Percentiles rank a stretch among this genome's conserved stretches.
phyloP scores from a whole-genome alignment of 2,113 vertebrate genomes.

The Gallinago paraguaiae region DNA sequence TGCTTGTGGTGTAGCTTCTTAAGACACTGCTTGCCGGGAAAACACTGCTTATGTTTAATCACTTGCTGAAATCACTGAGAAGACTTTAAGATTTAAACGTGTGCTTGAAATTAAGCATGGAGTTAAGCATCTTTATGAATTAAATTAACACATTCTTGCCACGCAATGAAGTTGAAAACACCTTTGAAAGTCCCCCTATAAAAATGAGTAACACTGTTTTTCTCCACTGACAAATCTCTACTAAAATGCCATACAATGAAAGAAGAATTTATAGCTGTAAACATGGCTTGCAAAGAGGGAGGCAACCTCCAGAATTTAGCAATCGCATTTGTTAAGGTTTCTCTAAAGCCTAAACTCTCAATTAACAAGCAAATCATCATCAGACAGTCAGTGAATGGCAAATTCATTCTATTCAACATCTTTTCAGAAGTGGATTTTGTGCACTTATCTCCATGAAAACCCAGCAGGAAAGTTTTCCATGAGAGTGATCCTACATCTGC shows the following conservation, averaged over 20 bases:
- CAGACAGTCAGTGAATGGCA: slow-evolving; percentile 81
- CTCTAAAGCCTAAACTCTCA: slow-evolving; percentile 80
- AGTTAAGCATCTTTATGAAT: slow-evolving; percentile 47
- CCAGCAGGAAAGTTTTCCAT: slow-evolving; percentile 82
- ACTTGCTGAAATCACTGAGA: background rate
- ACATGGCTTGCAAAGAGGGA: slow-evolving; percentile 62
- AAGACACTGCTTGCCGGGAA: background rate
- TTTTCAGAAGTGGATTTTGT: slow-evolving; percentile 82
- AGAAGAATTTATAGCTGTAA: slow-evolving; percentile 75
- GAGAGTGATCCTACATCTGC: slow-evolving; percentile 80
- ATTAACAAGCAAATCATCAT: slow-evolving; percentile 84
- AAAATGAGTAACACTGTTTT: slow-evolving; percentile 17
- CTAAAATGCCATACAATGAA: slow-evolving; percentile 38
- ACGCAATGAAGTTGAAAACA: slow-evolving; percentile 28
- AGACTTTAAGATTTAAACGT: slow-evolving; percentile 3
- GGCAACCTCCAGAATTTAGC: slow-evolving; percentile 76
- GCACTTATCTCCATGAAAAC: slow-evolving; percentile 83
- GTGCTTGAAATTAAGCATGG: slow-evolving; percentile 11
- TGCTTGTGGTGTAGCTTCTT: background rate
- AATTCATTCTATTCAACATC: slow-evolving; percentile 82
- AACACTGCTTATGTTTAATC: background rate
- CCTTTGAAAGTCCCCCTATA: slow-evolving; percentile 7
- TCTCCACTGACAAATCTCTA: background rate
- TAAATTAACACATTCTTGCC: slow-evolving; percentile 52
- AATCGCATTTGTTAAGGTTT: slow-evolving; percentile 81